A percentile compares a stretch with the other conserved stretches of the same genome.
These are phyloP conservation scores for Cabera pusaria DNA, from an alignment of 2,888 invertebrate genomes.

Conservation along the genomic window DNA sequence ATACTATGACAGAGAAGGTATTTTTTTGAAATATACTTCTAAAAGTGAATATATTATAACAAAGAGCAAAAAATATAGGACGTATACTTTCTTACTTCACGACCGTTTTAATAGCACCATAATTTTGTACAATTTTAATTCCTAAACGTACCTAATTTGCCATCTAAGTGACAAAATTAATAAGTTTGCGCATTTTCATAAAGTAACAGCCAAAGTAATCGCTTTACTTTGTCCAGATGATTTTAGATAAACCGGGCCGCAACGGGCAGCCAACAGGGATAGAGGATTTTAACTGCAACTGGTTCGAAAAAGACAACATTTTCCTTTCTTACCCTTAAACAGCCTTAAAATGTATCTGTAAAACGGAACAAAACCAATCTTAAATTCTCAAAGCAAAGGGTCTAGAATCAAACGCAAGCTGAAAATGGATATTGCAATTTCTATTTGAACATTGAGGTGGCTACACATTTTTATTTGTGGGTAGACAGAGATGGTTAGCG, in stretches of 20 bases:
- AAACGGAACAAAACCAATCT: slow-evolving; percentile 38
- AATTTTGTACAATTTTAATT: slow-evolving; percentile 26
- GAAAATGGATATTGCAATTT: slow-evolving; percentile 72
- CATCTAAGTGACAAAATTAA: slow-evolving; percentile 59
- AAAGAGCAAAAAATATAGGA: no score
- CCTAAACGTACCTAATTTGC: slow-evolving; percentile 44
- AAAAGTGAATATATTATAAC: no score
- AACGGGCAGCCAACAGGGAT: slow-evolving; percentile 69
- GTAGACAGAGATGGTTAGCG: slow-evolving; percentile 57
- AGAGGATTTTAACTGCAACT: slow-evolving; percentile 78
- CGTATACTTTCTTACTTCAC: not conserved
- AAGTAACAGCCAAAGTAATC: slow-evolving; percentile 68
- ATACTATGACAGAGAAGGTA: no score
- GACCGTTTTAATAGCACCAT: slow-evolving; percentile 7
- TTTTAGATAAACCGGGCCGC: slow-evolving; percentile 72
- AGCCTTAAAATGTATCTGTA: slow-evolving; percentile 42
- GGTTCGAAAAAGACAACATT: slow-evolving; percentile 82
- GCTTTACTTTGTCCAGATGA: slow-evolving; percentile 78
- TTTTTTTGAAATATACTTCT: no score
- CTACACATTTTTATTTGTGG: slow-evolving; percentile 80
- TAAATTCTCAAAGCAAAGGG: slow-evolving; percentile 43
- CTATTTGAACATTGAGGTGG: slow-evolving; percentile 73
- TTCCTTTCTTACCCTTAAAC: slow-evolving; percentile 49
- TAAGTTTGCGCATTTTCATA: slow-evolving; percentile 74
- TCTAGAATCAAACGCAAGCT: slow-evolving; percentile 42